phyloP scores from a whole-genome alignment of 2,113 vertebrate species.

The Saimiri boliviensis region DNA sequence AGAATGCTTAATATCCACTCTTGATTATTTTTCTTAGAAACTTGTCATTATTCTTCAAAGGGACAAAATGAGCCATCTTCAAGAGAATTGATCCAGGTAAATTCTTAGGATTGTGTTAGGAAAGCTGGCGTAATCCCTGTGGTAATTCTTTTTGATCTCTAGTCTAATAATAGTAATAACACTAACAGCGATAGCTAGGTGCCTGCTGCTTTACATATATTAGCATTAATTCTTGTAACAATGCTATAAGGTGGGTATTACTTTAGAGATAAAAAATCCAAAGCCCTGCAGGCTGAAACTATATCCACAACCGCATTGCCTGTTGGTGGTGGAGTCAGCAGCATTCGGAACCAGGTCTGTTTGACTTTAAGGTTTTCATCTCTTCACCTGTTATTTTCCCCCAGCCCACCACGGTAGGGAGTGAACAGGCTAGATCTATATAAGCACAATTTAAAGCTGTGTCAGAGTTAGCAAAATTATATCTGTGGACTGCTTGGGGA shows the following conservation, averaged over 20 bases:
- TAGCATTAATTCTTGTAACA: background rate
- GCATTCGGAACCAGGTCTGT: background rate
- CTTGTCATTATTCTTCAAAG: conserved; percentile 60
- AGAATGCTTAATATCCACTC: background rate
- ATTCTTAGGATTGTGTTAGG: background rate
- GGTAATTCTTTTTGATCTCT: background rate
- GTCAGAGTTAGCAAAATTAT: background rate
- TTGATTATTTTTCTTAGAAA: conserved; percentile 47
- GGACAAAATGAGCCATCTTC: background rate
- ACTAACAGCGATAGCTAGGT: background rate
- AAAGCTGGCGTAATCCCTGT: background rate
- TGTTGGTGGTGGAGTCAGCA: background rate
- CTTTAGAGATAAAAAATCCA: background rate
- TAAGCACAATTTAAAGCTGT: background rate
- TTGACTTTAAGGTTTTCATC: background rate
- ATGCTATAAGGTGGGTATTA: background rate
- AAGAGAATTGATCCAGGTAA: conserved; percentile 34
- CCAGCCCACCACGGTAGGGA: background rate
- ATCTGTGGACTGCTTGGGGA: background rate
- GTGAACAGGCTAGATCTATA: background rate
- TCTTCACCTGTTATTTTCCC: background rate
- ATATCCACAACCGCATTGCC: background rate
- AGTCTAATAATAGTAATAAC: background rate
- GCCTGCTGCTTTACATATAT: background rate
- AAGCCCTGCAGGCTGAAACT: background rate